Conservation (phyloP, 2,113 vertebrate genomes). For the Fregetta grallaria region DNA sequence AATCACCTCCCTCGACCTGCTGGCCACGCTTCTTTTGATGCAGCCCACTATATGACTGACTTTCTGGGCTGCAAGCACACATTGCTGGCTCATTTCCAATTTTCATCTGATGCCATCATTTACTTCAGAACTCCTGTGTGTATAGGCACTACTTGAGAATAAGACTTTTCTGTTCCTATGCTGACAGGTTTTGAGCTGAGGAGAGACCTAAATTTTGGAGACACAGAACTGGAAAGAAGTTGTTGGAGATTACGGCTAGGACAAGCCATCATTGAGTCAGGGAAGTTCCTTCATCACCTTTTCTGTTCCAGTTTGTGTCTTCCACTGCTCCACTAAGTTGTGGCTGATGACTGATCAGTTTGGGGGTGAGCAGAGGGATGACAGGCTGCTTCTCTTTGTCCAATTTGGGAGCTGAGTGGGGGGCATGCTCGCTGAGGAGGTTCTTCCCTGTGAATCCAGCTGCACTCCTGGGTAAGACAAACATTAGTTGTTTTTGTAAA, state of each 20-base stretch:
- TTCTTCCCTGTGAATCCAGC: neutral
- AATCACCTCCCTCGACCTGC: neutral
- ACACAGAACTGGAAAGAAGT: neutral
- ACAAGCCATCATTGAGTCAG: neutral
- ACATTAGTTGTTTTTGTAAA: neutral
- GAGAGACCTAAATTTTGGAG: neutral
- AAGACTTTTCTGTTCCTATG: neutral
- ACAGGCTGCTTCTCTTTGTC: neutral
- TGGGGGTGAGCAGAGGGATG: neutral
- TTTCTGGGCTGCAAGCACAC: neutral
- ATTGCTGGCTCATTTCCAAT: neutral
- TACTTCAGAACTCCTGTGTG: neutral
- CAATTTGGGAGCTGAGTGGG: neutral
- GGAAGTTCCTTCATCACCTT: neutral
- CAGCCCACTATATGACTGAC: neutral
- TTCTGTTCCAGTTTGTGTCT: neutral
- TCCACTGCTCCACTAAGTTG: neutral
- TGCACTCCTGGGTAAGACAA: neutral
- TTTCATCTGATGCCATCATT: neutral
- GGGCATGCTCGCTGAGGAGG: neutral
- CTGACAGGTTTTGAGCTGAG: neutral
- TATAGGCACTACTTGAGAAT: neutral
- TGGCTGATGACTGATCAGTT: neutral
- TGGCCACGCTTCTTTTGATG: neutral
- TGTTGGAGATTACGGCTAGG: neutral